Base-by-base conservation (phyloP, 2,888 invertebrate species). In the Loripinus fragilis region DNA sequence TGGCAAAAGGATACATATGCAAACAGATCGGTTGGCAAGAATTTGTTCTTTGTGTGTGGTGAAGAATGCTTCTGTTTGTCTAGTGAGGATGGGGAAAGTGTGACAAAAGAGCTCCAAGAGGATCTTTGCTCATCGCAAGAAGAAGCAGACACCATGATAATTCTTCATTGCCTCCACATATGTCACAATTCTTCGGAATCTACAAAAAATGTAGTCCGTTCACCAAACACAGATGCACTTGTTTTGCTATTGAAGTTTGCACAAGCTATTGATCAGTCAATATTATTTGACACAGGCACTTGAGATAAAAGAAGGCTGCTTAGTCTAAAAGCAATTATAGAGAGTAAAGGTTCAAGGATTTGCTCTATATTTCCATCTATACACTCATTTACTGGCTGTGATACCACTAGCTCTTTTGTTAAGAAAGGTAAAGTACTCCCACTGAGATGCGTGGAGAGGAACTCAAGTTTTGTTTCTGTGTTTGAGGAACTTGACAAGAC, bases 151-250 rank as follows among this genome's bases (percentile, higher is more conserved):
- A 48, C 48, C 17, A 48, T 7, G 48, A 48, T 48, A 5, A 48
- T 48, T 10, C 23, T 48, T n/a, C 48, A 48, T 20, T 48, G 48
- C 48, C 3, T 48, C 3, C 17, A 17, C 23, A 48, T 48, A n/a
- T 48, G 48, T 48, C 10, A 48, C n/a, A 48, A 17, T 10, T 17
- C 23, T 5, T 25, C 45, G 17, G 45, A 52, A 12, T 25, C 25
- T 10, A 64, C 25, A 17, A 66, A 50, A 2, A 74, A 81, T 5
- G 42, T 78, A 20, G 82, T 82, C 1, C 41, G 78, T 60, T 80
- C 83, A 10, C 80, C 83, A n/a, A 77, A 83, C 38, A 83, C 81
- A 23, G 83, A 68, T 76, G 79, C 78, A 0, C 20, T 78, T 7
- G 55, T 83, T 0, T 65, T 81, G 0, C 74, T 80, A 0, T 0